These are phyloP conservation scores for Pantelozetes paolii DNA, from an alignment of 2,888 invertebrate genomes.

Conservation along the genomic window DNA sequence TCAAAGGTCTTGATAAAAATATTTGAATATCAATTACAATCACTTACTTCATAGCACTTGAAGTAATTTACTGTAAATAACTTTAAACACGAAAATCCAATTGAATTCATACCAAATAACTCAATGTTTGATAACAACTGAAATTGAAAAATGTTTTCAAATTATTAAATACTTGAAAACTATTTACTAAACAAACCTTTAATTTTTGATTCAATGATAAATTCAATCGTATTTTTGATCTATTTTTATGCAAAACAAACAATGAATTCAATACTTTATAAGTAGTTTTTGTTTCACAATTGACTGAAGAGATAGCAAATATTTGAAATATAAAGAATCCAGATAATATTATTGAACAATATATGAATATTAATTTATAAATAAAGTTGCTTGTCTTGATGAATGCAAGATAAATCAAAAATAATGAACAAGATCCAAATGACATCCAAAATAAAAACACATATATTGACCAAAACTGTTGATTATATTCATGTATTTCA, in stretches of 20 bases:
- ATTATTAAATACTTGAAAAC: background rate
- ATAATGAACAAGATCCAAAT: background rate
- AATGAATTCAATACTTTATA: slow-evolving; percentile 14
- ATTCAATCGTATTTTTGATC: background rate
- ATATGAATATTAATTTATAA: background rate
- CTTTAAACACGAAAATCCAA: slow-evolving; percentile 3
- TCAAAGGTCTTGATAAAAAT: too few species aligned
- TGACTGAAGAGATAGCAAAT: slow-evolving; percentile 8
- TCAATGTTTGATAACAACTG: background rate
- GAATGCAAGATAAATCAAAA: background rate
- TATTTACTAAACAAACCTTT: background rate
- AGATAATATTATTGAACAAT: background rate
- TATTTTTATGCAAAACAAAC: background rate
- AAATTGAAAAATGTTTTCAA: background rate
- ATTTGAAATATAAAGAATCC: background rate
- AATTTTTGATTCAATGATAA: background rate
- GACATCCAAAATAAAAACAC: too few species aligned
- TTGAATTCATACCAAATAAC: background rate
- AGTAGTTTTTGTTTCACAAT: background rate
- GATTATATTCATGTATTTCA: background rate
- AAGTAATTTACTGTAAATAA: background rate
- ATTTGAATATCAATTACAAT: too few species aligned
- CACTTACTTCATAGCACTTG: background rate
- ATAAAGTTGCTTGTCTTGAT: background rate
- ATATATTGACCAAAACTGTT: too few species aligned